Base-by-base conservation (phyloP, 2,797 vertebrate species). In the Chromis chromis region DNA sequence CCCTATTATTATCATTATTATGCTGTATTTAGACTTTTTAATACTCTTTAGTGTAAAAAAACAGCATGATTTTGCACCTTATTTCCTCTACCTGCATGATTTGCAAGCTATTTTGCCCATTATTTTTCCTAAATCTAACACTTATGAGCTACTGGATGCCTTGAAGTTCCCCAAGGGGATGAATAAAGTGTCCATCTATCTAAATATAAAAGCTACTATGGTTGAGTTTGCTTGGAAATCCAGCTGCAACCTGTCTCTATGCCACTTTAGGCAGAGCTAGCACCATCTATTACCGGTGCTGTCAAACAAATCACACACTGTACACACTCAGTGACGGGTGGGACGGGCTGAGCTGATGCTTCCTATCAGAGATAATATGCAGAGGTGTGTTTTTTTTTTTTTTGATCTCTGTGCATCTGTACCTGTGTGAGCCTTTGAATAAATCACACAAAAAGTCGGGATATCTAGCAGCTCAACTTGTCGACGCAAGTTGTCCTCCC, bases 231-330 rank as follows among this genome's bases (percentile, higher is more conserved):
- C 53, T 56, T 71, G 27, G 53, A 70, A 73, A 70, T 83, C 79
- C 86, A 88, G 82, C 86, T 86, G 81, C 74, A 78, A 22, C 25
- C 54, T 33, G 60, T 88, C 78, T 88, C 64, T 16, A 5, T 88
- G 77, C 76, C 77, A 85, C 70, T 74, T 42, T 63, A 70, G 61
- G 70, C 59, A 70, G 59, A 83, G 72, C 75, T 8, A 68, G 76
- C 57, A 63, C 53, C 69, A 67, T 84, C 62, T 53, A 74, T 88
- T 76, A 86, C 69, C 22, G 59, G 31, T 48, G 69, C 84, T 85
- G 85, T 89, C 86, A 88, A 91, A 91, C 82, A 84, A 86, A 83
- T 79, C 72, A 55, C 60, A 75, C 39, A 74, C 27, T 82, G 79
- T 79, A 68, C 80, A 86, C 81, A 74, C 72, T 48, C 4, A 75